Evolutionary conservation across 2,888 invertebrate genomes (phyloP), one percentile per base, ranked within the genome.

Genomic region (Melitaea athalia): DNA sequence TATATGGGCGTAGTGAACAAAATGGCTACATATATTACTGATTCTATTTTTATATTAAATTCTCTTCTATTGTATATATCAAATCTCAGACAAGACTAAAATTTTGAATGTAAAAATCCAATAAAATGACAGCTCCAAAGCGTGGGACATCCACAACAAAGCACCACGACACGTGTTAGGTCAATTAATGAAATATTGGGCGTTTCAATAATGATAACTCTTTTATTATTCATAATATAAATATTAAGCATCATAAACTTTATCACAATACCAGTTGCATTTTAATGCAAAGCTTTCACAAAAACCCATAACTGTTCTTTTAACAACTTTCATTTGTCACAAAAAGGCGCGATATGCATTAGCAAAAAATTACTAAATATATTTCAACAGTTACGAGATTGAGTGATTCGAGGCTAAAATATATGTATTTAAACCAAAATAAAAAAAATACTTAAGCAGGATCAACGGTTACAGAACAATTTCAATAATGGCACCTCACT

Each of bases 401-500:
- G n/a, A 64, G 66, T 63, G 62, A 59, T 64, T 62, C 38, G 52
- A 63, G 52, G 57, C 43, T 66, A 50, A 50, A 64, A 63, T 45
- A 49, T 64, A 47, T 53, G 14, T 64, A 55, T 62, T 55, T 50
- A 55, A 61, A 69, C 68, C 61, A 70, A 83, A 81, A n/a, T n/a
- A n/a, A 24, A 81, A 80, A 78, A 33, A 55, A 83, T 79, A 79
- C 63, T 52, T 81, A 81, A 83, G 81, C 81, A 85, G 85, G 83
- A 77, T 84, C 82, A 84, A 49, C 85, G 83, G 77, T 84, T 82
- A 85, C 82, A 80, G 81, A 77, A 86, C 80, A 85, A 80, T 80
- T 84, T 85, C 85, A 82, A 83, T 84, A 86, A 92, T 91, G 91
- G 92, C 91, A 91, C 91, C 91, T 88, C 83, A 81, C 87, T 87